Percentiles rank a stretch among this genome's conserved stretches.
Conservation (phyloP, 2,888 invertebrate species). For the Eilema depressum region DNA sequence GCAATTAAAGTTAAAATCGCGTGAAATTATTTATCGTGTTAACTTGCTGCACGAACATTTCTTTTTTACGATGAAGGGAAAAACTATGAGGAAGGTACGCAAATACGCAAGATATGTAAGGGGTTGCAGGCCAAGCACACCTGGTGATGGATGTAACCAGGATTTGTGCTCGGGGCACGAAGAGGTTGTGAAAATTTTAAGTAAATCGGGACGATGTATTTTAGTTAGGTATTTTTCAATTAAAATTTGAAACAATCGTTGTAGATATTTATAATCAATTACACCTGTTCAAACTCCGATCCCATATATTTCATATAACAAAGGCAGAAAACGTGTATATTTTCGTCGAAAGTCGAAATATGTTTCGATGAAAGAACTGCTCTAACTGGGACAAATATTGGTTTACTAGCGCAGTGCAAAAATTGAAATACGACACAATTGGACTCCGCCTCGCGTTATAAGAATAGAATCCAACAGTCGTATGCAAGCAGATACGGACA, state of each 20-base stretch:
- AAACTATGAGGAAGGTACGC: no score
- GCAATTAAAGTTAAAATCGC: slow-evolving; percentile 9
- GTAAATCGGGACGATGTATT: not conserved
- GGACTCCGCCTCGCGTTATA: slow-evolving; percentile 38
- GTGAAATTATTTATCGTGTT: not conserved
- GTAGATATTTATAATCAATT: not conserved
- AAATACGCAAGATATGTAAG: no score
- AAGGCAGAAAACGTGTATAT: slow-evolving; percentile 2
- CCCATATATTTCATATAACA: slow-evolving; percentile 2
- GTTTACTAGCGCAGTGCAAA: slow-evolving; percentile 27
- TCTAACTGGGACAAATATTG: not conserved
- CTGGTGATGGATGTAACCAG: not conserved
- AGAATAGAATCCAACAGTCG: slow-evolving; percentile 50
- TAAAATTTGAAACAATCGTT: not conserved
- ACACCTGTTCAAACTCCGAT: slow-evolving; percentile 15
- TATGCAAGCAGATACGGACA: slow-evolving; percentile 60
- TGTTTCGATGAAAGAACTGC: not conserved
- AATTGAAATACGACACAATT: slow-evolving; percentile 40
- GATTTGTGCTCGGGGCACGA: not conserved
- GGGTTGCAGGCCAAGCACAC: no score
- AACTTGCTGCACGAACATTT: not conserved
- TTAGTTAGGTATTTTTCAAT: not conserved
- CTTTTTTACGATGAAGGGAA: not conserved
- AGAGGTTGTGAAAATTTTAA: not conserved
- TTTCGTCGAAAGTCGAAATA: not conserved